Evolutionary conservation across 2,113 vertebrate genomes (phyloP).

Genomic region (Pterocles orientalis): DNA sequence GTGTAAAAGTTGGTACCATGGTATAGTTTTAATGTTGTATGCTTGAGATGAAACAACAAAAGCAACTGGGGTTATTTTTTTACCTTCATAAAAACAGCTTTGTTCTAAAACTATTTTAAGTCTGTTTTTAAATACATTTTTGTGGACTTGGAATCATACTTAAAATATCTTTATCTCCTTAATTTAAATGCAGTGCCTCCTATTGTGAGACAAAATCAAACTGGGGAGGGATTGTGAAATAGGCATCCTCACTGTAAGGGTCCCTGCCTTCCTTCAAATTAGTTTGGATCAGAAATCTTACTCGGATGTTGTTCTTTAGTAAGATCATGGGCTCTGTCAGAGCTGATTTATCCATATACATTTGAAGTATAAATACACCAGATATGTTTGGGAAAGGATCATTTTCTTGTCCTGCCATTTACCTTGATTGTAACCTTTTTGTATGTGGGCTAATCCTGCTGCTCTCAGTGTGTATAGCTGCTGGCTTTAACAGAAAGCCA

Average conservation of each 20-base stretch:
- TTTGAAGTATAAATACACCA: not conserved
- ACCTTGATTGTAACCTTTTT: not conserved
- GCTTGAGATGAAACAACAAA: not conserved
- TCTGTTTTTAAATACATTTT: not conserved
- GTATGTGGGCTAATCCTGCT: not conserved
- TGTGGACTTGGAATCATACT: not conserved
- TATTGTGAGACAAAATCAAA: not conserved
- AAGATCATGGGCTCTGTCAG: not conserved
- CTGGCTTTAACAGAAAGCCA: not conserved
- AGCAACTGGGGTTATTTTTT: not conserved
- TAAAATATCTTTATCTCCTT: not conserved
- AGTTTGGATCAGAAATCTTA: not conserved
- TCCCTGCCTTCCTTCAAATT: not conserved
- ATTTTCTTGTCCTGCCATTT: not conserved
- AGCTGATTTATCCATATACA: not conserved
- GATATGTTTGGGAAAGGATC: not conserved
- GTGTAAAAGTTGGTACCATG: not conserved
- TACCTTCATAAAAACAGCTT: not conserved
- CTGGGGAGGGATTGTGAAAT: not conserved
- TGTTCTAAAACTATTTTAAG: not conserved
- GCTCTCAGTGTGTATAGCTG: not conserved
- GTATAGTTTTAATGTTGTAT: not conserved
- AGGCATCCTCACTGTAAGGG: not conserved
- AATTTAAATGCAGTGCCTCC: not conserved
- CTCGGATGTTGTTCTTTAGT: not conserved